phyloP scores from a whole-genome alignment of 1,140 invertebrate species.

The Ceratina calcarata region DNA sequence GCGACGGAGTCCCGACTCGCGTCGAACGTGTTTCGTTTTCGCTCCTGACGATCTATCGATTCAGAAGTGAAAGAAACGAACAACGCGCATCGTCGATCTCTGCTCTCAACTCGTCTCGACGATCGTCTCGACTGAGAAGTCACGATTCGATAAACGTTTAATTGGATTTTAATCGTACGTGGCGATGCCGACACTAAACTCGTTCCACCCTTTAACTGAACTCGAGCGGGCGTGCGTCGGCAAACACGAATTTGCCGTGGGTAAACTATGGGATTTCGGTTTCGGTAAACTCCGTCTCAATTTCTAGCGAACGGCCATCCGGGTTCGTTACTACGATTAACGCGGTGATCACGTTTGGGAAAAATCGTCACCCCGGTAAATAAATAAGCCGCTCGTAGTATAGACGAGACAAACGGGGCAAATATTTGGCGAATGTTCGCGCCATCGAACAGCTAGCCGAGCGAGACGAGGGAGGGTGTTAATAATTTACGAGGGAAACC shows the following conservation, averaged over 20 bases:
- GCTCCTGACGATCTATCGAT: no score
- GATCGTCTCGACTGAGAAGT: no score
- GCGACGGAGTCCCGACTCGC: no score
- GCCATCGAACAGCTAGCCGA: neutral
- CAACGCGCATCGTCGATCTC: no score
- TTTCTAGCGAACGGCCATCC: neutral
- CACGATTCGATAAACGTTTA: no score
- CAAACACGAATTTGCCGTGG: slow-evolving; percentile 25
- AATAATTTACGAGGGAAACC: slow-evolving; percentile 46
- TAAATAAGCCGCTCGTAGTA: neutral
- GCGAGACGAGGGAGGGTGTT: neutral
- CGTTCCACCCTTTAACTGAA: slow-evolving; percentile 23
- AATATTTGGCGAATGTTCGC: slow-evolving; percentile 17
- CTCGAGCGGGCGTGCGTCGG: slow-evolving; percentile 14
- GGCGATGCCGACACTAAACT: neutral
- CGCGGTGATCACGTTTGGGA: no score
- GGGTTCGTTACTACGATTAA: no score
- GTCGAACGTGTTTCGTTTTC: no score
- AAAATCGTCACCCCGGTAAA: neutral
- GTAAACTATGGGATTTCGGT: slow-evolving; percentile 40
- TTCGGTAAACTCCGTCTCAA: slow-evolving; percentile 29
- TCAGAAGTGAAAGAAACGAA: no score
- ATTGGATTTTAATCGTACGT: no score
- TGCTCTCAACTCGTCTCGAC: no score
- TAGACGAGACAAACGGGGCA: neutral